phyloP scores from a whole-genome alignment of 2,888 invertebrate genomes.

The Hipparchia sbordonii region DNA sequence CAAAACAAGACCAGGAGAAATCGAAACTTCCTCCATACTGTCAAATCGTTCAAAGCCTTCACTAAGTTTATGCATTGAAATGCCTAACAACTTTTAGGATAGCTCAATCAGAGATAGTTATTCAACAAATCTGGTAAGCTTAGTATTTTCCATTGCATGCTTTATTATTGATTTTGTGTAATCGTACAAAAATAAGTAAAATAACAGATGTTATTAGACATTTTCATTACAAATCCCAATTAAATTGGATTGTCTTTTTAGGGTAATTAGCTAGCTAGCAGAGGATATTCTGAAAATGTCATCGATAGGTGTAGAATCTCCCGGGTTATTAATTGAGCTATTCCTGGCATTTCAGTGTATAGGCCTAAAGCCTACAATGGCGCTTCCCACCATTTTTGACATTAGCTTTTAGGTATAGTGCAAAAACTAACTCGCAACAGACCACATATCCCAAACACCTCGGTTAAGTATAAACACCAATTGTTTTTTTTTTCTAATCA shows the following conservation, averaged over 20 bases:
- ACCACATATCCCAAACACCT: slow-evolving; percentile 79
- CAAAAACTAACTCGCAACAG: slow-evolving; percentile 58
- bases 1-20: slow-evolving; percentile 48
- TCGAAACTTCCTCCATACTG: slow-evolving; percentile 55
- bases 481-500: slow-evolving; percentile 40
- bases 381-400: slow-evolving; percentile 32
- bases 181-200: no score
- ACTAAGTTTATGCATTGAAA: slow-evolving; percentile 19
- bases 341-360: slow-evolving; percentile 26
- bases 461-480: slow-evolving; percentile 71
- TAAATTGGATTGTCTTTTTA: no score
- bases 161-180: no score
- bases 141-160: no score
- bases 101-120: not conserved
- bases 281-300: slow-evolving; percentile 37
- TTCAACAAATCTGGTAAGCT: not conserved
- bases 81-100: slow-evolving; percentile 1
- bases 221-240: not conserved
- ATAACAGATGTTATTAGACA: not conserved
- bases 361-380: slow-evolving; percentile 21
- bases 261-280: no score
- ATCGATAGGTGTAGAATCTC: not conserved
- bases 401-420: slow-evolving; percentile 35
- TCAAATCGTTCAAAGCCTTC: slow-evolving; percentile 38
- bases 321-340: not conserved